These are phyloP conservation scores for Acanthochromis polyacanthus DNA, from an alignment of 2,113 vertebrate genomes.

Conservation along the genomic window DNA sequence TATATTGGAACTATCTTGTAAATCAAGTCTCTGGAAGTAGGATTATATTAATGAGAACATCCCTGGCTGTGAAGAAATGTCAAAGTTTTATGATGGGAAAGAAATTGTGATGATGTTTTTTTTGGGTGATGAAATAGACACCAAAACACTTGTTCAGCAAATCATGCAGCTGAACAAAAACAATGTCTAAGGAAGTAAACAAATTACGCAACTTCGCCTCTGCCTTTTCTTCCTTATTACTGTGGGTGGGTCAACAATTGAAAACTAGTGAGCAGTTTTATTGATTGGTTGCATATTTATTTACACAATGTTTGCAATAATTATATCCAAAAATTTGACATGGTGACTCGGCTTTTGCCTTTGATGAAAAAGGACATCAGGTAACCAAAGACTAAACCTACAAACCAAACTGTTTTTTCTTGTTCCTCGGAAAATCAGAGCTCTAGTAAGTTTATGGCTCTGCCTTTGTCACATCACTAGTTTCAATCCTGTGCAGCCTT, in stretches of 20 bases:
- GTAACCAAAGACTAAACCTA: neutral
- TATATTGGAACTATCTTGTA: constrained; percentile 35
- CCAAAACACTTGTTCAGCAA: constrained; percentile 4
- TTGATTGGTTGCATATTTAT: neutral
- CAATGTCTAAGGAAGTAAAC: constrained; percentile 2
- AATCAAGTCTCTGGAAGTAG: constrained; percentile 52
- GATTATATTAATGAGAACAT: constrained; percentile 37
- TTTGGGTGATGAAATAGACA: constrained; percentile 14
- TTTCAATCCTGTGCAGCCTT: neutral
- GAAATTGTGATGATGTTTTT: constrained; percentile 9
- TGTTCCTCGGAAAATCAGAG: neutral
- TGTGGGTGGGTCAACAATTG: neutral
- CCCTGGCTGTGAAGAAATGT: constrained; percentile 22
- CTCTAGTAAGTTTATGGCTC: neutral
- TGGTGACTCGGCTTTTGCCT: no score
- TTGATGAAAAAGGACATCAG: neutral
- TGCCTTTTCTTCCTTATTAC: neutral
- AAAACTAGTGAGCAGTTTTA: neutral
- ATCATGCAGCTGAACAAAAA: constrained; percentile 15
- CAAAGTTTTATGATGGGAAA: constrained; percentile 25
- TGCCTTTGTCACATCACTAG: no score
- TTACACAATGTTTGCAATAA: neutral
- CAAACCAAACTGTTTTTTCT: neutral
- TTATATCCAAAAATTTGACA: neutral
- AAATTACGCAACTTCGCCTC: neutral